Conservation (phyloP, 2,113 vertebrate genomes). For the Colius striatus region DNA sequence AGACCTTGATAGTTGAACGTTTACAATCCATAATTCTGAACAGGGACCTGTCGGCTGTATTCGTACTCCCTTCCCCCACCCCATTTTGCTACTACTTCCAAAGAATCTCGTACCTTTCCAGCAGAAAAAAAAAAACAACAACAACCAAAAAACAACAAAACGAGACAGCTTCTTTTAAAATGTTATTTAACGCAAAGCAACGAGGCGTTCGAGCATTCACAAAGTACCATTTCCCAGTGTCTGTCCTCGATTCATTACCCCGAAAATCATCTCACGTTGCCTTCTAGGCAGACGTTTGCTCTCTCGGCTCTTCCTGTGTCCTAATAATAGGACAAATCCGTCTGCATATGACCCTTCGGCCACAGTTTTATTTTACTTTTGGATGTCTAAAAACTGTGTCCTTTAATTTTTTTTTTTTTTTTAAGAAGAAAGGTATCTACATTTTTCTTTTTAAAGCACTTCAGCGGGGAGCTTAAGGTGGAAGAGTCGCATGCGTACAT, state of each 20-base stretch:
- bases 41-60: not conserved
- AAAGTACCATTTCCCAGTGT: not conserved
- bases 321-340: conserved; percentile 2
- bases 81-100: not conserved
- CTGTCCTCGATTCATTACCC: not conserved
- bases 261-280: not conserved
- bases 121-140: not conserved
- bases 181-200: not conserved
- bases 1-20: not conserved
- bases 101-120: not conserved
- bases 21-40: not conserved
- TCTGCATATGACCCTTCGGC: not conserved
- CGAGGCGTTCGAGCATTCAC: not conserved
- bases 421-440: not conserved
- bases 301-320: not conserved
- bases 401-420: not conserved
- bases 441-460: not conserved
- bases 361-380: not conserved
- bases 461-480: not conserved
- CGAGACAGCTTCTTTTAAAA: not conserved
- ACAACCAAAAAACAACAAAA: no score
- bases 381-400: not conserved
- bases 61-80: accelerated
- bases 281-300: not conserved
- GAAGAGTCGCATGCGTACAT: not conserved